phyloP scores from a whole-genome alignment of 2,113 vertebrate species.

The Cynocephalus volans region DNA sequence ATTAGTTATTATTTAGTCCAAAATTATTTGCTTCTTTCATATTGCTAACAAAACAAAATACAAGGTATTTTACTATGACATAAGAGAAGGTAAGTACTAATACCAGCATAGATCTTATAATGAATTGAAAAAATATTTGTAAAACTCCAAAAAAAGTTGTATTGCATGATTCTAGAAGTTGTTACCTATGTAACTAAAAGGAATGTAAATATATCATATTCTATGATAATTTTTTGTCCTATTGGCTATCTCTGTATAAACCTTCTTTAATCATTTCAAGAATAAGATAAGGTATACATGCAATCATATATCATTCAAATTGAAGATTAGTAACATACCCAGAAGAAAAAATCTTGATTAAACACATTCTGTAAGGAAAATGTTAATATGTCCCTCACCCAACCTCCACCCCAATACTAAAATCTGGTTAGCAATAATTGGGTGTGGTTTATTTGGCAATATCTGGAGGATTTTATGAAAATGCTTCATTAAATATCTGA shows the following conservation, averaged over 20 bases:
- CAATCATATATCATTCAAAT: neutral
- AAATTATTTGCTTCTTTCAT: neutral
- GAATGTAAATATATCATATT: neutral
- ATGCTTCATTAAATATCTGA: neutral
- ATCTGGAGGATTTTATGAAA: neutral
- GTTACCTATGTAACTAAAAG: neutral
- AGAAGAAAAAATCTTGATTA: neutral
- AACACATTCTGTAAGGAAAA: neutral
- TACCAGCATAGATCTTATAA: neutral
- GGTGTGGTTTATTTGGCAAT: neutral
- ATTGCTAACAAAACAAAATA: neutral
- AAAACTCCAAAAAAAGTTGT: neutral
- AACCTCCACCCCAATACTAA: neutral
- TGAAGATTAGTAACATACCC: neutral
- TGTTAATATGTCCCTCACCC: neutral
- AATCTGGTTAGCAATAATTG: neutral
- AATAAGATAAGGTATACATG: neutral
- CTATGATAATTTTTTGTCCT: neutral
- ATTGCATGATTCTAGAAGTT: neutral
- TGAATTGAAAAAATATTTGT: conserved; percentile 12
- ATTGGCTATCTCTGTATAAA: neutral
- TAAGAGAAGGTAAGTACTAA: neutral
- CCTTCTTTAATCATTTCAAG: neutral
- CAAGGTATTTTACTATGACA: neutral
- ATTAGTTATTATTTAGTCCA: neutral